Base-by-base conservation (phyloP, 2,797 vertebrate species). In the Crenuchus spilurus region DNA sequence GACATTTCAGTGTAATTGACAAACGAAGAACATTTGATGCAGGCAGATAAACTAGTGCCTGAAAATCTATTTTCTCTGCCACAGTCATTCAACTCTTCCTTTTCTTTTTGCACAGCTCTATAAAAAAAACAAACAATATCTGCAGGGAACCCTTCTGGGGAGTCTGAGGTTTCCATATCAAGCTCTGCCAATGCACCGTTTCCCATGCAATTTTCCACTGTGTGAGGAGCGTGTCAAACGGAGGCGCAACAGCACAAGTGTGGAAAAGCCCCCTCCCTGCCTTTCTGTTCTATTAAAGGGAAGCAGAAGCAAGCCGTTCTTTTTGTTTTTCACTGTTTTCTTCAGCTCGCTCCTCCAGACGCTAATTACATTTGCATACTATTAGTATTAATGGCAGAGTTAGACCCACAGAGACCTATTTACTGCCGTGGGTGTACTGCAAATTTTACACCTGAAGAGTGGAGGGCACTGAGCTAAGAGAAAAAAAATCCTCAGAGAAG, bases 291-390 rank as follows among this genome's bases (percentile, higher is more conserved):
- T 67, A 78, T 65, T 80, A 75, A 67, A 57, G 60, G 18, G 10
- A 75, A 64, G 67, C 44, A 35, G 26, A 30, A 57, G 42, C 33
- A 39, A 75, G 75, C 52, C 44, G 74, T 51, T 57, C 66, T 57
- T 57, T 30, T 11, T 24, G 37, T 72, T 78, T 65, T 75, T 66
- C 66, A 57, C 37, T 11, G 31, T 24, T 11, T 58, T 31, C 51
- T 39, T 75, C 75, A 49, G 68, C 63, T 60, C 49, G 54, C 55
- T 16, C 33, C 60, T 70, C 31, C 35, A 30, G 66, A 81, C 44
- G 30, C 46, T 67, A 74, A 74, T 37, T 69, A 57, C 76, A 79
- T 82, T 84, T 78, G 68, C 66, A 70, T 70, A 71, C 33, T 57
- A 72, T 78, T 72, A 66, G 76, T 58, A 70, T 64, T 67, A 68